Base-by-base conservation (phyloP, 2,113 vertebrate genomes). In the Narcine bancroftii region DNA sequence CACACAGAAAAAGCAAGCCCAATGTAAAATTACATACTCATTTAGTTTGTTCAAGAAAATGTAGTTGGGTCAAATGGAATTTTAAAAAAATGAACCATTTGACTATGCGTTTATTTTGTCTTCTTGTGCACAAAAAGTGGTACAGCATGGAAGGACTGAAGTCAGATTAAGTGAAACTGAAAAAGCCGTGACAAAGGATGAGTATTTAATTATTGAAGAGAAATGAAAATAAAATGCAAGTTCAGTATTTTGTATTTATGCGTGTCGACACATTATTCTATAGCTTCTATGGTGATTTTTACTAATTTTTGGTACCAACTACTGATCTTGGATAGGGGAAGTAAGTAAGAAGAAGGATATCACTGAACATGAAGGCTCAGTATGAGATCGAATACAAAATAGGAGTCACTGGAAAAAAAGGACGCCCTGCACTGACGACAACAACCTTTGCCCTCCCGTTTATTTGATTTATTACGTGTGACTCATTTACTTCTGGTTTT, bases 41-140 rank as follows among this genome's bases (percentile, higher is more conserved):
- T 91, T 91, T 47, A 91, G 89, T 47, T 47, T 69, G 39, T 69
- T 45, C 24, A 69, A 66, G 47, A 69, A 66, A 91, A 11, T 29
- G 69, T 65, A 47, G 65, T 47, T 42, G 63, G 69, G 87, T 65
- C 87, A 91, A 65, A n/a, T 91, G 63, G 47, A 91, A 91, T 91
- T 69, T 26, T 15, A 47, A 39, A 39, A 63, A 69, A 91, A 42
- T 69, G 39, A 47, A 69, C 56, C 42, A 63, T 91, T 69, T 91
- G 60, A 39, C n/a, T 89, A 42, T 45, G 11, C 63, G 39, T 69
- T 69, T 47, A 33, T 91, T 91, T 66, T 45, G 24, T 47, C 89
- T 69, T 71, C 65, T 42, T 65, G 1, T 45, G 89, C 13, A 69
- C 65, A 15, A 45, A 39, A 7, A 69, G 36, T 69, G 66, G 17